These are phyloP conservation scores for Cliona cf. orientalis DNA, from an alignment of 37 sponge, comb jelly and placozoan species.

Conservation along the genomic window DNA sequence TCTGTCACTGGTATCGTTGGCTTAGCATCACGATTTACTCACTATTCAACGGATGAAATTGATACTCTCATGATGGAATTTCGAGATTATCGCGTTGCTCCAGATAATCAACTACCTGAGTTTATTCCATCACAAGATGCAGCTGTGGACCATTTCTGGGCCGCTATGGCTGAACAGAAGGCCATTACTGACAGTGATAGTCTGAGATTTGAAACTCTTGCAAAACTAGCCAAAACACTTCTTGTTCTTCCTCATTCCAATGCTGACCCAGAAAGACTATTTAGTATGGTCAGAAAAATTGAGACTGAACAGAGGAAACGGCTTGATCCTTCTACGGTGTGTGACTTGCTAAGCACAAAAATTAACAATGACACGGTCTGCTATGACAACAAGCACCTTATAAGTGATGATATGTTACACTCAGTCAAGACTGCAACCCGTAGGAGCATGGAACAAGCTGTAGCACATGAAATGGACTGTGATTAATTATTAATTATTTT, in stretches of 20 bases:
- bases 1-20: background rate
- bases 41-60: constrained; percentile 18
- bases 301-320: constrained; percentile 29
- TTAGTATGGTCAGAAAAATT: constrained; percentile 43
- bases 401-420: background rate
- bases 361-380: constrained; percentile 34
- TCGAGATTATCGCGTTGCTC: constrained; percentile 1
- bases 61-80: constrained; percentile 24
- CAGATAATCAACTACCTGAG: constrained; percentile 21
- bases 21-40: constrained; percentile 22
- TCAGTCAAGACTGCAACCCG: constrained; percentile 22
- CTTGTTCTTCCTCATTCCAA: constrained; percentile 43
- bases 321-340: constrained; percentile 40
- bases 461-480: no score
- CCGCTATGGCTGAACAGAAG: constrained; percentile 1
- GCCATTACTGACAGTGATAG: background rate
- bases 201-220: constrained; percentile 23
- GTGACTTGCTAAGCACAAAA: constrained; percentile 38
- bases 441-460: no score
- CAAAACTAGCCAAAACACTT: constrained; percentile 15
- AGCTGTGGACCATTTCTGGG: constrained; percentile 31
- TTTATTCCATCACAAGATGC: constrained; percentile 12
- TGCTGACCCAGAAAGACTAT: constrained; percentile 44
- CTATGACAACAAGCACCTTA: constrained; percentile 23
- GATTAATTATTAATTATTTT: no score